Evolutionary conservation across 1,140 invertebrate species (phyloP), one percentile per base, ranked within the genome.

Genomic region (Temnothorax curvispinosus): DNA sequence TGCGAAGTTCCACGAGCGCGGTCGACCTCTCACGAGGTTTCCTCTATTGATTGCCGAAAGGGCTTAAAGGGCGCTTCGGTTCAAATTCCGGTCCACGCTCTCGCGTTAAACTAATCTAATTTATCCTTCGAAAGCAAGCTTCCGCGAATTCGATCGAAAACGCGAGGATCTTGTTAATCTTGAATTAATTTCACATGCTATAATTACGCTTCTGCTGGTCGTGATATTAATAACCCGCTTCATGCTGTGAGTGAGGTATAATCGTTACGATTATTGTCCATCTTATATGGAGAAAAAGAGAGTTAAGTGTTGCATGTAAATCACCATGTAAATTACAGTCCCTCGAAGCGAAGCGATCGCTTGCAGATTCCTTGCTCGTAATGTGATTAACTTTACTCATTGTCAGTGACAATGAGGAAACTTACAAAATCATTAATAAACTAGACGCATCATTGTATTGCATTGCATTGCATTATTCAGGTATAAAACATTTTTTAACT

Each of bases 1-100:
- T 91, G 93, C 93, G 92, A 93, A 91, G 86, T 87, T 89, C 67
- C 91, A 93, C 93, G 93, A 93, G 75, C 54, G 13, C 21, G 82
- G 91, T 91, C 91, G 92, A 92, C 88, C 86, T 75, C 90, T 92
- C 88, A 91, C 91, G 90, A 90, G 64, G 44, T 71, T n/a, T 74
- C 41, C 35, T 15, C 75, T 92, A 92, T 92, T 87, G 92, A 92
- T 92, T 92, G 47, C 35, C 50, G 56, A 85, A 82, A 91, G 47
- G 82, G 85, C 90, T 88, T 50, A 85, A 82, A 91, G 47, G 82
- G 85, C 90, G 90, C 56, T 72, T 72, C 50, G 44, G 27, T 92
- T 92, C 84, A 88, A 92, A 88, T 41, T 80, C 52, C 18, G 87
- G 77, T 85, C 74, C 84, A 77, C 74, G 2, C 32, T 75, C 13